Conservation (phyloP, 1,140 invertebrate genomes). For the Panonychus citri region DNA sequence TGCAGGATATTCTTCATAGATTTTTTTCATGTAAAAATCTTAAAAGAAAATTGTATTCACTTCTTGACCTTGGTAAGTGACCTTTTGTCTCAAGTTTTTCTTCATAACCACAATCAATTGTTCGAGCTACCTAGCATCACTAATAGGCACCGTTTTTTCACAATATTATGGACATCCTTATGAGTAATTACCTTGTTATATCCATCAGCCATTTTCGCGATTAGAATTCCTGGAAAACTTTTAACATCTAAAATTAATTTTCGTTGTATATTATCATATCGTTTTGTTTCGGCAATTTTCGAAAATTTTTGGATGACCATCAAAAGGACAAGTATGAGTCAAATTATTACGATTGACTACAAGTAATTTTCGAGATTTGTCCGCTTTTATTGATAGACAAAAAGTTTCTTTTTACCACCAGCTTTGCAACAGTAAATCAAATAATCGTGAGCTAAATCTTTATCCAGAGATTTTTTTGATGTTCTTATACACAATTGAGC, state of each 20-base stretch:
- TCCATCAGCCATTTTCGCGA: background rate
- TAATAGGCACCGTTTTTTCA: background rate
- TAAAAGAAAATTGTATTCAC: background rate
- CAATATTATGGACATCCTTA: background rate
- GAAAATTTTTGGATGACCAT: background rate
- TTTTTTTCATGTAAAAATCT: background rate
- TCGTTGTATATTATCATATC: background rate
- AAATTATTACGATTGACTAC: background rate
- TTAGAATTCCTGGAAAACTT: background rate
- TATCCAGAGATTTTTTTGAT: background rate
- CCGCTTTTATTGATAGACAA: background rate
- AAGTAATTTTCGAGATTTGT: background rate
- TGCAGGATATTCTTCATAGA: background rate
- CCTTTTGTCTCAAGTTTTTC: background rate
- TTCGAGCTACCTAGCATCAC: background rate
- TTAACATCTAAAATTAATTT: background rate
- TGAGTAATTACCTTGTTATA: background rate
- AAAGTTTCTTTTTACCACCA: background rate
- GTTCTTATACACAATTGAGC: background rate
- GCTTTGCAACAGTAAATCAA: background rate
- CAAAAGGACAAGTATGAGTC: background rate
- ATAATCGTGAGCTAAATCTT: background rate
- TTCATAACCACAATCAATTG: background rate
- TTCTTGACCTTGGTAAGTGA: background rate
- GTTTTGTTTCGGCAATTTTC: background rate